Conservation (phyloP, 2,888 invertebrate genomes). For the Octonoba sinensis region DNA sequence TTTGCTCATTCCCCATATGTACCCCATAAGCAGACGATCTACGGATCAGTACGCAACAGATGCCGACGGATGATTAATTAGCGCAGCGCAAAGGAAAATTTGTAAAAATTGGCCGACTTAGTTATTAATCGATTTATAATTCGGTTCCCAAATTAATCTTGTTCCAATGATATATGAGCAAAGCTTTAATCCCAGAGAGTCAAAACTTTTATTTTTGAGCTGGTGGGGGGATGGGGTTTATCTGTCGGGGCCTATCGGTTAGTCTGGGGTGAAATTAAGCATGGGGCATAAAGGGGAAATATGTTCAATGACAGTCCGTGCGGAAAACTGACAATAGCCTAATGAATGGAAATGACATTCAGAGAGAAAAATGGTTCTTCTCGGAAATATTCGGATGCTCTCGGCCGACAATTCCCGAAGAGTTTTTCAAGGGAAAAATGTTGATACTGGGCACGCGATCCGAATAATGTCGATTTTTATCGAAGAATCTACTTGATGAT, state of each 20-base stretch:
- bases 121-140: conserved; percentile 64
- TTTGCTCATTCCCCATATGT: not conserved
- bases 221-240: conserved; percentile 23
- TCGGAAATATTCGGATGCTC: too few species aligned
- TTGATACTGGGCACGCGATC: too few species aligned
- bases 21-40: conserved; percentile 44
- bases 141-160: conserved; percentile 63
- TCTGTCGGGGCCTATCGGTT: conserved; percentile 56
- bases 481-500: too few species aligned
- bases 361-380: conserved; percentile 47
- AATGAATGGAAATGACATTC: conserved; percentile 44
- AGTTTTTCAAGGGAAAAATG: too few species aligned
- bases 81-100: conserved; percentile 57
- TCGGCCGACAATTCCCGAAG: too few species aligned
- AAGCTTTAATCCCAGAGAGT: conserved; percentile 45
- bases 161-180: conserved; percentile 62
- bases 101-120: conserved; percentile 59
- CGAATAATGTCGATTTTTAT: too few species aligned
- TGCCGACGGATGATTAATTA: conserved; percentile 60
- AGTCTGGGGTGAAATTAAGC: conserved; percentile 61
- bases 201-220: conserved; percentile 59
- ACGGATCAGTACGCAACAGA: conserved; percentile 61
- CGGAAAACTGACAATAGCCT: conserved; percentile 57
- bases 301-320: conserved; percentile 58
- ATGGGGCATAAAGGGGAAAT: conserved; percentile 36